Base-by-base conservation (phyloP, 2,888 invertebrate species). In the Andrena marginata region DNA sequence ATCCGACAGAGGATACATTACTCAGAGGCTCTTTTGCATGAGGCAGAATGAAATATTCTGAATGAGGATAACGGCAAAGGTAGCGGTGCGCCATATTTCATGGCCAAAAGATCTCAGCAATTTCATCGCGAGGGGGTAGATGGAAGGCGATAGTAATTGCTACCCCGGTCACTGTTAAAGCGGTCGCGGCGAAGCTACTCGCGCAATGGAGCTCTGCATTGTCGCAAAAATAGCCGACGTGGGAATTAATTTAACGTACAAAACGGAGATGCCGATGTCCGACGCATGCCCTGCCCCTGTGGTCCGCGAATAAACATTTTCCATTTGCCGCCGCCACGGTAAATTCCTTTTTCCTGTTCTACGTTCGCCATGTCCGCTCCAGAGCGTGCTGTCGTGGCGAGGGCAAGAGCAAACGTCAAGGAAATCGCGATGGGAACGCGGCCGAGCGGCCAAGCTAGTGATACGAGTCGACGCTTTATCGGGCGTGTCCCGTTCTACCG, bases 231-330 rank as follows among this genome's bases (percentile, higher is more conserved):
- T 48, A 42, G 8, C 23, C 31, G 29, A 62, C 72, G 33, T 31
- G 49, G 59, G n/a, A 67, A 80, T 82, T 70, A 74, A 69, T 80
- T 63, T 65, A 80, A 70, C 75, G 13, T 74, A 31, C n/a, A n/a
- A n/a, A n/a, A 10, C 35, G 69, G 63, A 23, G 23, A 20, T 31
- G 13, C 64, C 69, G 59, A 70, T 64, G 81, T 80, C 68, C 68
- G 60, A 48, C 56, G 59, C 59, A 68, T n/a, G n/a, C 51, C 42
- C 3, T 8, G 72, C 16, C 49, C 29, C 42, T 3, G n/a, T 7
- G 20, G 20, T 23, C 31, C n/a, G 26, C 54, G 31, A 35, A 48
- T 56, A 33, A 65, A 73, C 56, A 56, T 69, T 82, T 75, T 71
- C 75, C 70, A 80, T 80, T 82, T 71, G 26, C 20, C 49, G 0